Conservation (phyloP, 2,113 vertebrate genomes). For the Eidolon helvum region DNA sequence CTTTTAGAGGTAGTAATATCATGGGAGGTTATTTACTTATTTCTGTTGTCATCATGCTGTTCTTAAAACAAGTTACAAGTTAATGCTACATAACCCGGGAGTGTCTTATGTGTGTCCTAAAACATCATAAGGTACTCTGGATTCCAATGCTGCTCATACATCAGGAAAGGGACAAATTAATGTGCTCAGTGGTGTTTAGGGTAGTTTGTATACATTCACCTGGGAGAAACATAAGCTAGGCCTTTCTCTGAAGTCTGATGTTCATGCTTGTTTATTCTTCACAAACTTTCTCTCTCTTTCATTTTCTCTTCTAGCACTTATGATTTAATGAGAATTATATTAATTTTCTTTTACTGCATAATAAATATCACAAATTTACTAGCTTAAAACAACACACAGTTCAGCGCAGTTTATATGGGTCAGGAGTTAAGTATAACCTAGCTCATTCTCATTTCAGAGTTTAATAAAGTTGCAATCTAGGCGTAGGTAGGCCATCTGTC, state of each 20-base stretch:
- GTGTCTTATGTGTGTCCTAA: neutral
- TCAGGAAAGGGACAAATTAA: neutral
- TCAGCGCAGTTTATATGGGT: neutral
- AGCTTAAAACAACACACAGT: neutral
- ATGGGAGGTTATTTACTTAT: neutral
- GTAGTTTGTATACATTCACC: neutral
- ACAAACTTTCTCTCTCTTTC: neutral
- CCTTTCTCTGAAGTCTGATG: neutral
- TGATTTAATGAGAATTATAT: neutral
- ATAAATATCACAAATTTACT: neutral
- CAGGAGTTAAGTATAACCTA: neutral
- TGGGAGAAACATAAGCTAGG: neutral
- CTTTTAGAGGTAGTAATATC: neutral
- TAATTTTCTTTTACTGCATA: neutral
- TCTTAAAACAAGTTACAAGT: neutral
- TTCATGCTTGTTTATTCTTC: neutral
- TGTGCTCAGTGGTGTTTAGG: neutral
- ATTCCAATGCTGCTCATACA: neutral
- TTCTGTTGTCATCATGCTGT: neutral
- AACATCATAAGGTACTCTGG: neutral
- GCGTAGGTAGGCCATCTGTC: neutral
- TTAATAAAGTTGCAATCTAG: neutral
- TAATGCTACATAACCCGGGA: neutral
- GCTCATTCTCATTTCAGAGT: neutral
- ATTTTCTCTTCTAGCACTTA: constrained; percentile 34